These are phyloP conservation scores for Phoxinus dragarum DNA, from an alignment of 2,797 vertebrate genomes.

Conservation along the genomic window DNA sequence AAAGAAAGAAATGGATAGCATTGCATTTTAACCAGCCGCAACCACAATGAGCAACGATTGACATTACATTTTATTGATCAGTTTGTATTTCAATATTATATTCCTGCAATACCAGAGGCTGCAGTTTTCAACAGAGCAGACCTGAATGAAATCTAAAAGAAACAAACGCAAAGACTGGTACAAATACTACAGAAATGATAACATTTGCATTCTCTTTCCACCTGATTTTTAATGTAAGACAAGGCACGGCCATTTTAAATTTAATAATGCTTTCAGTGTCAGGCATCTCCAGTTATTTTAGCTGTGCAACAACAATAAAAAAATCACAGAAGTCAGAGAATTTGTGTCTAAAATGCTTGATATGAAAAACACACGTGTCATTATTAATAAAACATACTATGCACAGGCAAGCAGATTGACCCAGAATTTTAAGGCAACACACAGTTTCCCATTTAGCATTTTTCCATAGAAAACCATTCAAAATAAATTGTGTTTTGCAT, in stretches of 20 bases:
- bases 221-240: background rate
- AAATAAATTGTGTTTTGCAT: background rate
- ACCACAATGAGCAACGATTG: background rate
- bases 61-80: background rate
- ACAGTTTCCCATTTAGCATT: background rate
- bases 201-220: background rate
- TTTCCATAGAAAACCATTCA: background rate
- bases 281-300: background rate
- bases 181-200: background rate
- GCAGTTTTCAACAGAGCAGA: background rate
- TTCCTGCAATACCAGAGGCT: background rate
- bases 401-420: background rate
- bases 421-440: background rate
- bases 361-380: background rate
- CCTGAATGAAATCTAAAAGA: background rate
- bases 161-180: background rate
- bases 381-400: background rate
- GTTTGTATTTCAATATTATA: background rate
- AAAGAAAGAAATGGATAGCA: background rate
- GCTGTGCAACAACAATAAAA: background rate
- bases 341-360: background rate
- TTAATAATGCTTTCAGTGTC: background rate
- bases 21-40: background rate
- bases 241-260: background rate
- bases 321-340: too few relatives aligned